A percentile compares a stretch with the other conserved stretches of the same genome.
Evolutionary conservation across 1,140 invertebrate genomes (phyloP).

Genomic region (Sycophaga agraensis): DNA sequence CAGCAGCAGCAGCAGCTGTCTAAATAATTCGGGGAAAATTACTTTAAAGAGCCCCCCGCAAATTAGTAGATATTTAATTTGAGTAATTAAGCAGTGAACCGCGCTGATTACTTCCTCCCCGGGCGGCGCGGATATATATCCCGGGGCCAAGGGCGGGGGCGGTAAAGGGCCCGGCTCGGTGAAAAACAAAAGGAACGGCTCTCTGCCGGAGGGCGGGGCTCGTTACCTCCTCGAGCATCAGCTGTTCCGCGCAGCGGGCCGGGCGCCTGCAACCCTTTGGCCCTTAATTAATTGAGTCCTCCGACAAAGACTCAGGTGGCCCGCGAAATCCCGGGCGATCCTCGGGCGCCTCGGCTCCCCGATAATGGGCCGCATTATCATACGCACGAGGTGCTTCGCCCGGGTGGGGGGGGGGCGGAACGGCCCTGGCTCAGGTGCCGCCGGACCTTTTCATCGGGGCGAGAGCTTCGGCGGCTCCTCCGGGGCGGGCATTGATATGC

Average conservation of each 20-base stretch:
- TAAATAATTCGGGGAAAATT: conserved; percentile 15
- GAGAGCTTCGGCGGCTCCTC: not conserved
- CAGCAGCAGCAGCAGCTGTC: too few species aligned
- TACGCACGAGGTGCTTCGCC: conserved; percentile 52
- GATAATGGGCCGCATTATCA: conserved; percentile 51
- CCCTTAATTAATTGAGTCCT: conserved; percentile 51
- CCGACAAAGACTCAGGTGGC: conserved; percentile 46
- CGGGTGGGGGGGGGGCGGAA: too few species aligned
- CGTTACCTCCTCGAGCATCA: conserved; percentile 19
- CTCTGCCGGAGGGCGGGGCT: not conserved
- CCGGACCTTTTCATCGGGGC: conserved; percentile 9
- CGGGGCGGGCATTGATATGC: conserved; percentile 2
- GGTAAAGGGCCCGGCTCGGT: too few species aligned
- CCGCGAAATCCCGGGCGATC: conserved; percentile 37
- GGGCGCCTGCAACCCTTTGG: not conserved
- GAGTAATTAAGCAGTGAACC: conserved; percentile 25
- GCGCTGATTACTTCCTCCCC: conserved; percentile 25
- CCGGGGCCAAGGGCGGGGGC: too few species aligned
- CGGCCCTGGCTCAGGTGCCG: conserved; percentile 26
- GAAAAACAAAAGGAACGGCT: not conserved
- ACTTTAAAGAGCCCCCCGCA: conserved; percentile 11
- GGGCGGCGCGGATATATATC: too few species aligned
- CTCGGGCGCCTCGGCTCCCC: conserved; percentile 34
- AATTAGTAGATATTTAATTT: conserved; percentile 31
- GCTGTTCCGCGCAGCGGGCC: not conserved